A percentile compares a stretch with the other conserved stretches of the same genome.
Evolutionary conservation across 2,888 invertebrate species (phyloP).

Genomic region (Cephus sareptanus): DNA sequence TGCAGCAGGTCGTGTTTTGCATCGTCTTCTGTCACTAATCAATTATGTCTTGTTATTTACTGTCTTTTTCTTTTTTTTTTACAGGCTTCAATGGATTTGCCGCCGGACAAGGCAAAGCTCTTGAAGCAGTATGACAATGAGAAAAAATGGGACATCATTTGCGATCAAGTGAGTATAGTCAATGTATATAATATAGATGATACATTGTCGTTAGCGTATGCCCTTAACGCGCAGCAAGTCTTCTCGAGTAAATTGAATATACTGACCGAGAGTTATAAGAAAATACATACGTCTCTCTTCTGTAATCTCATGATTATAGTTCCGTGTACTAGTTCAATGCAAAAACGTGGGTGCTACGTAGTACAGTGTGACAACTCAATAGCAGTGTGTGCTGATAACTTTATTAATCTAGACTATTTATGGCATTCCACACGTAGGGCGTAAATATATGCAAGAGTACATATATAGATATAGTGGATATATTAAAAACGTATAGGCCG

Average conservation of each 20-base stretch:
- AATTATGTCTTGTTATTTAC: neutral
- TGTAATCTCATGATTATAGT: neutral
- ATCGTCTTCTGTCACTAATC: neutral
- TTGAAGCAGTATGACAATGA: slow-evolving; percentile 95
- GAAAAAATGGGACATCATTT: slow-evolving; percentile 99
- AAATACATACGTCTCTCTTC: neutral
- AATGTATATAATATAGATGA: neutral
- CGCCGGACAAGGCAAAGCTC: slow-evolving; percentile 97
- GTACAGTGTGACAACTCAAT: neutral
- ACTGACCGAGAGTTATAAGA: neutral
- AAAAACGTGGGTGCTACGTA: neutral
- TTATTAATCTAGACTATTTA: neutral
- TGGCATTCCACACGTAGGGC: neutral
- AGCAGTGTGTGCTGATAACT: neutral
- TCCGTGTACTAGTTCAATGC: neutral
- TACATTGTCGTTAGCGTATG: neutral
- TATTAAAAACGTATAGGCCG: neutral
- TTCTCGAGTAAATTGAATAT: neutral
- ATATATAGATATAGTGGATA: neutral
- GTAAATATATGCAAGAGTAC: neutral
- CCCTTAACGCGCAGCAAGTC: neutral
- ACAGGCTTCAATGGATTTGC: slow-evolving; percentile 98
- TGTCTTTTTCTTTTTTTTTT: slow-evolving; percentile 62
- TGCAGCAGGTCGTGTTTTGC: too few relatives aligned
- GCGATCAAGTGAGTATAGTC: slow-evolving; percentile 85